Evolutionary conservation across 1,140 invertebrate genomes (phyloP).

Genomic region (Euura saliciscinereae): DNA sequence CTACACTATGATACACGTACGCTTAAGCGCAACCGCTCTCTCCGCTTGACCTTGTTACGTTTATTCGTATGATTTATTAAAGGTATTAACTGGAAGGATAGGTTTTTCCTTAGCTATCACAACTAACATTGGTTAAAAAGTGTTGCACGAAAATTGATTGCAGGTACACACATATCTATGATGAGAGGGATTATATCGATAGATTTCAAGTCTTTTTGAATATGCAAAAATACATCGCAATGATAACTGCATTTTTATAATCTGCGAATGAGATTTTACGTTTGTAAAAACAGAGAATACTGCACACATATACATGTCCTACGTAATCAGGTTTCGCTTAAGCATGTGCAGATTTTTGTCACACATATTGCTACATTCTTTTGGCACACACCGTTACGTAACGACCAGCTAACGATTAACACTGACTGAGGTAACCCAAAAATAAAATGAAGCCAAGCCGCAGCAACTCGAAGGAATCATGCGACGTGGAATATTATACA

Average conservation of each 20-base stretch:
- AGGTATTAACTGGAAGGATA: not conserved
- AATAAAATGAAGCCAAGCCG: not conserved
- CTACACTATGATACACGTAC: too few relatives aligned
- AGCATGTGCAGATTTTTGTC: not conserved
- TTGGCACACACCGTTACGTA: not conserved
- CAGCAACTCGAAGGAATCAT: not conserved
- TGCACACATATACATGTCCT: too few relatives aligned
- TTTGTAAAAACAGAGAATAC: too few relatives aligned
- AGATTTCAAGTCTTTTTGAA: too few relatives aligned
- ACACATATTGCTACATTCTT: not conserved
- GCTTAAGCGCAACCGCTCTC: not conserved
- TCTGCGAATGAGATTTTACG: too few relatives aligned
- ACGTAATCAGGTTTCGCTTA: not conserved
- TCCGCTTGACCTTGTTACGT: not conserved
- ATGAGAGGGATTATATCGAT: too few relatives aligned
- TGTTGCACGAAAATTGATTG: too few relatives aligned
- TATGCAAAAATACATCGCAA: too few relatives aligned
- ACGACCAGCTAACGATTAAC: constrained; percentile 2
- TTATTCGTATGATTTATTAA: not conserved
- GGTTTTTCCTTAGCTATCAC: too few relatives aligned
- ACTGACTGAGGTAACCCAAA: not conserved
- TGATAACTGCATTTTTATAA: too few relatives aligned
- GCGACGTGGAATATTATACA: not conserved
- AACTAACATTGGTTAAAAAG: too few relatives aligned
- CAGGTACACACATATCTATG: too few relatives aligned